Conservation (phyloP, 2,797 vertebrate genomes). For the Phoebastria nigripes region DNA sequence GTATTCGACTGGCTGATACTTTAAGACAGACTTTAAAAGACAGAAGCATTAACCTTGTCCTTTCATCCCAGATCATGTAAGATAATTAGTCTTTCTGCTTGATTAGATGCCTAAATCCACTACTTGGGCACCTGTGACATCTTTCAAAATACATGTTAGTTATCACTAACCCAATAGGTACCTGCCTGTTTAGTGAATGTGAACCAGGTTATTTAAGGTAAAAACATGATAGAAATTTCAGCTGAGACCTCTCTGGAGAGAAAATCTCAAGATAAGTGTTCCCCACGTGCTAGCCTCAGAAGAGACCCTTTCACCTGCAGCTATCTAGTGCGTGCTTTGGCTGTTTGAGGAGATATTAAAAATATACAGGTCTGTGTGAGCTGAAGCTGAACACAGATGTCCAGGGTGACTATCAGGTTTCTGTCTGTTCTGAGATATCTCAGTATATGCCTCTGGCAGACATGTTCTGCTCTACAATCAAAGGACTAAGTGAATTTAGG, state of each 20-base stretch:
- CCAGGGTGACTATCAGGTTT: neutral
- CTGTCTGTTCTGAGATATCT: neutral
- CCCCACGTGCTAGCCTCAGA: neutral
- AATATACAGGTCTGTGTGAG: neutral
- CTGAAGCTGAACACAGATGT: neutral
- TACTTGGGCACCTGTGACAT: neutral
- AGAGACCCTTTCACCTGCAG: neutral
- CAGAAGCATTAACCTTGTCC: neutral
- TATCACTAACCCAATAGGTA: neutral
- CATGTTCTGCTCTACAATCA: neutral
- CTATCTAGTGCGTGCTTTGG: neutral
- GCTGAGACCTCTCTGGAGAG: neutral
- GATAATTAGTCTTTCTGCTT: constrained; percentile 23
- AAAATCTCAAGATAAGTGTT: neutral
- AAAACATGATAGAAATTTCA: neutral
- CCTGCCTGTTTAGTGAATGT: neutral
- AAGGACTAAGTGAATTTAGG: neutral
- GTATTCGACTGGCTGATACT: neutral
- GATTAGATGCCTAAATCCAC: neutral
- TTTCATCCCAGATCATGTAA: neutral
- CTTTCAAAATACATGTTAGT: neutral
- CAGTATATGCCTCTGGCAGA: neutral
- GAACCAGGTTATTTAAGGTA: neutral
- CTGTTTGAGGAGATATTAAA: neutral
- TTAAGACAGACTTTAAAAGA: neutral